These are phyloP conservation scores for Phallusia fumigata DNA, from an alignment of 23 tunicate species.

Conservation along the genomic window DNA sequence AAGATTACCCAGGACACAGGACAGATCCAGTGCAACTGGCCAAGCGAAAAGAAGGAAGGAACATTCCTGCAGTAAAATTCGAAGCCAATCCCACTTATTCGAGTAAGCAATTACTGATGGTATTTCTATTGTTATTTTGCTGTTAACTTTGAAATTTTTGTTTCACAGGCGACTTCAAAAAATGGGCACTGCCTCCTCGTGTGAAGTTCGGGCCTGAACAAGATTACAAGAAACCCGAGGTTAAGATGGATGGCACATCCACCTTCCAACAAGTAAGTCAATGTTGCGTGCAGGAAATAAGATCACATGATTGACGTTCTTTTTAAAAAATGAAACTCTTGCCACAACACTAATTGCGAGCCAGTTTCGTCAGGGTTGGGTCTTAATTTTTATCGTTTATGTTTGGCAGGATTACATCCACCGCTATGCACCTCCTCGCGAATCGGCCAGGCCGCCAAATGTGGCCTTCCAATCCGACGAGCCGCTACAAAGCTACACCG, in stretches of 20 bases:
- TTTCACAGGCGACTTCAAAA: conserved; percentile 61
- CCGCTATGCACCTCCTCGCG: conserved; percentile 67
- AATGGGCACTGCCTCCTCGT: conserved; percentile 74
- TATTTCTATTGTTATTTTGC: too few species aligned
- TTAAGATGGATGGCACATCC: conserved; percentile 75
- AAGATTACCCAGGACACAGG: conserved; percentile 70
- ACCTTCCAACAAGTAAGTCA: conserved; percentile 67
- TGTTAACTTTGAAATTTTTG: too few species aligned
- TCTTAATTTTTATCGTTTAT: not conserved
- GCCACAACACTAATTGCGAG: too few species aligned
- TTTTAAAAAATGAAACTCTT: too few species aligned
- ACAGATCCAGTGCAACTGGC: conserved; percentile 48
- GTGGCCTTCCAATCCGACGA: conserved; percentile 75
- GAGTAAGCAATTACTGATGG: conserved; percentile 27
- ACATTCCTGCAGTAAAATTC: conserved; percentile 50
- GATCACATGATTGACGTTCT: too few species aligned
- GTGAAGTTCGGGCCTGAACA: conserved; percentile 47
- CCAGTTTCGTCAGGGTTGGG: too few species aligned
- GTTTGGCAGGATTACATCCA: conserved; percentile 60
- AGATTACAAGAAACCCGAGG: conserved; percentile 56
- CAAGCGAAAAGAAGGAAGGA: conserved; percentile 55
- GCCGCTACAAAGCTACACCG: conserved; percentile 66
- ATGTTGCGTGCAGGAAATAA: too few species aligned
- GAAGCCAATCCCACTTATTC: conserved; percentile 83
- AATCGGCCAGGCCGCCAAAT: conserved; percentile 70